Percentiles rank a stretch among this genome's conserved stretches.
These are phyloP conservation scores for Python bivittatus DNA, from an alignment of 2,113 vertebrate genomes.

Conservation along the genomic window DNA sequence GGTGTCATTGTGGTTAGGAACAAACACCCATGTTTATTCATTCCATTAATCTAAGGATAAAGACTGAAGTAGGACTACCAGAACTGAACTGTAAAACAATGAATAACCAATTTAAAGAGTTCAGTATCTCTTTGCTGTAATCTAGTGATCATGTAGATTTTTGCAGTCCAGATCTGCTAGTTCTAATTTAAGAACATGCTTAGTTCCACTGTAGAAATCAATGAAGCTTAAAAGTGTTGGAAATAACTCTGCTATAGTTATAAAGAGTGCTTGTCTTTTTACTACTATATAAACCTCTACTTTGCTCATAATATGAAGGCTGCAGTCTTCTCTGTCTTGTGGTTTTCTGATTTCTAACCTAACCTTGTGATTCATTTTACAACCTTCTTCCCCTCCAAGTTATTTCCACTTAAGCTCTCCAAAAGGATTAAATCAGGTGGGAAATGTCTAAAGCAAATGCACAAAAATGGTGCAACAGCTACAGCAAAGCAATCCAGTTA, in stretches of 20 bases:
- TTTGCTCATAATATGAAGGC: neutral
- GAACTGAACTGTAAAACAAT: neutral
- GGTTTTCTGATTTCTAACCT: neutral
- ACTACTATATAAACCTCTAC: neutral
- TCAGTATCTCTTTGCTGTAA: neutral
- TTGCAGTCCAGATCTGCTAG: neutral
- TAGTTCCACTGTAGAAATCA: neutral
- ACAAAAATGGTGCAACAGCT: neutral
- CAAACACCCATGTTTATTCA: neutral
- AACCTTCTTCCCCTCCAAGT: neutral
- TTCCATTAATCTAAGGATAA: neutral
- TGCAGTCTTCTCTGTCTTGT: neutral
- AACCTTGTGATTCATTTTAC: neutral
- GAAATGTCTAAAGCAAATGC: neutral
- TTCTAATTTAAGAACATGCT: neutral
- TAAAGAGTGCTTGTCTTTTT: neutral
- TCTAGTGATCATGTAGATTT: neutral
- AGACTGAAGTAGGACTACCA: neutral
- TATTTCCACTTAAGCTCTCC: neutral
- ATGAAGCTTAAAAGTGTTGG: neutral
- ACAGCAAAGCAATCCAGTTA: conserved; percentile 25
- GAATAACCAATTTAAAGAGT: neutral
- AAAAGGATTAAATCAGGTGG: neutral
- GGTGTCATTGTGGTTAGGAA: neutral
- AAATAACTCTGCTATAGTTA: neutral